These are phyloP conservation scores for Buceros bicornis DNA, from an alignment of 2,797 vertebrate genomes.

Conservation along the genomic window DNA sequence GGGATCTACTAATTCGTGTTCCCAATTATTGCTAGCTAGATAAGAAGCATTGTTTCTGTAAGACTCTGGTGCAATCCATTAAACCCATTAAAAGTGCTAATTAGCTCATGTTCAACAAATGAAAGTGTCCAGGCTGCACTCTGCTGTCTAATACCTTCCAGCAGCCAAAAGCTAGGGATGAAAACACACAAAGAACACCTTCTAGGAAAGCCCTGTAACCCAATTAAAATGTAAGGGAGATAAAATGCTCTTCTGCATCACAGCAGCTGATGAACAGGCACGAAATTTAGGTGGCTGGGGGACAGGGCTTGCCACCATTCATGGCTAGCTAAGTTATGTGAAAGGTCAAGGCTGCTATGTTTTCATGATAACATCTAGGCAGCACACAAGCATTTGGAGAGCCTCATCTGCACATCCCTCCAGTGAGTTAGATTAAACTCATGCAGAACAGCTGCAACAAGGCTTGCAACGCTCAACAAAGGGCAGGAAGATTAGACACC, in stretches of 20 bases:
- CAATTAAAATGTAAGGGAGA: slow-evolving; percentile 51
- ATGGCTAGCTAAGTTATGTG: slow-evolving; percentile 51
- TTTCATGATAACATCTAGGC: slow-evolving; percentile 67
- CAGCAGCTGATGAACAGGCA: slow-evolving; percentile 69
- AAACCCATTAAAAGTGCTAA: slow-evolving; percentile 55
- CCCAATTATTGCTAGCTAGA: slow-evolving; percentile 6
- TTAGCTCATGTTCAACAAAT: slow-evolving; percentile 43
- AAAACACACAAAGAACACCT: slow-evolving; percentile 7
- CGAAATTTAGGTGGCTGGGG: slow-evolving; percentile 57
- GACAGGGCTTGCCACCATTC: slow-evolving; percentile 63
- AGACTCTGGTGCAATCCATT: slow-evolving; percentile 18
- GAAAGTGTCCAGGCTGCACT: neutral
- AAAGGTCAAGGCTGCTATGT: slow-evolving; percentile 74
- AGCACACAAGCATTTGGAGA: slow-evolving; percentile 64
- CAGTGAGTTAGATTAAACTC: slow-evolving; percentile 64
- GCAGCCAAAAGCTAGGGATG: neutral
- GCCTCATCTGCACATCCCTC: slow-evolving; percentile 56
- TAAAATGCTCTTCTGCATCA: slow-evolving; percentile 34
- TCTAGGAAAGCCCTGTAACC: slow-evolving; percentile 34
- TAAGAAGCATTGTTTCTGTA: slow-evolving; percentile 15
- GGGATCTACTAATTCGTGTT: slow-evolving; percentile 13
- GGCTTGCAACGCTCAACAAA: slow-evolving; percentile 57
- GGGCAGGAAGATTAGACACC: slow-evolving; percentile 66
- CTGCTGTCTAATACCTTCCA: slow-evolving; percentile 19
- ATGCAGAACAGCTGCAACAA: slow-evolving; percentile 64